These are phyloP conservation scores for Pachycephus smyrnensis DNA, from an alignment of 2,888 invertebrate species.

Conservation along the genomic window DNA sequence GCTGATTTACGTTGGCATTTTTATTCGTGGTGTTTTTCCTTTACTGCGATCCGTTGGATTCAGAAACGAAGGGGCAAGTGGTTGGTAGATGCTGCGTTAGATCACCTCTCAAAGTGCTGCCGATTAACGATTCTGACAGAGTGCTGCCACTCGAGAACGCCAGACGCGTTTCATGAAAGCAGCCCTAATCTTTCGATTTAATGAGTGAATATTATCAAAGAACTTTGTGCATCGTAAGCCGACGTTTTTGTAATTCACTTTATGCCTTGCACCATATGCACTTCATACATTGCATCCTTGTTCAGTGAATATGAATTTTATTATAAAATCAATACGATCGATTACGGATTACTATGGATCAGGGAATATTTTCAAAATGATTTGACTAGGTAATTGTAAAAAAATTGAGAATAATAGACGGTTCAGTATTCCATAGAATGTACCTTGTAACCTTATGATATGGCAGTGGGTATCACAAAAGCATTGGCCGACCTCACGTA, in stretches of 20 bases:
- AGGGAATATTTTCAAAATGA: background rate
- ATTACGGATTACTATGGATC: background rate
- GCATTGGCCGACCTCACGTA: slow-evolving; percentile 52
- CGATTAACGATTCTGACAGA: background rate
- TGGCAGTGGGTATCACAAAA: slow-evolving; percentile 4
- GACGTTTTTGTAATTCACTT: background rate
- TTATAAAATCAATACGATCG: background rate
- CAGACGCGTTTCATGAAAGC: slow-evolving; percentile 24
- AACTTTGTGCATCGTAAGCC: background rate
- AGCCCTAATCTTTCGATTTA: background rate
- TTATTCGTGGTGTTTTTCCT: background rate
- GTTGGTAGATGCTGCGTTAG: background rate
- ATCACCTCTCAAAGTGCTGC: background rate
- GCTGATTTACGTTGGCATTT: background rate
- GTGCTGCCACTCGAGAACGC: slow-evolving; percentile 1
- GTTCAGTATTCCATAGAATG: background rate
- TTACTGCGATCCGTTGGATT: background rate
- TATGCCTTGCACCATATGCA: background rate
- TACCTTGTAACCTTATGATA: background rate
- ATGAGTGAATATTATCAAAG: background rate
- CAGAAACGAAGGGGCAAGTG: background rate
- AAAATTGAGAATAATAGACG: background rate
- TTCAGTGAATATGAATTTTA: background rate
- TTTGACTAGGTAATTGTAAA: no score
- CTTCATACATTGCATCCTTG: background rate